A percentile compares a stretch with the other conserved stretches of the same genome.
phyloP scores from a whole-genome alignment of 2,888 invertebrate genomes.

The Orthonevra nobilis region DNA sequence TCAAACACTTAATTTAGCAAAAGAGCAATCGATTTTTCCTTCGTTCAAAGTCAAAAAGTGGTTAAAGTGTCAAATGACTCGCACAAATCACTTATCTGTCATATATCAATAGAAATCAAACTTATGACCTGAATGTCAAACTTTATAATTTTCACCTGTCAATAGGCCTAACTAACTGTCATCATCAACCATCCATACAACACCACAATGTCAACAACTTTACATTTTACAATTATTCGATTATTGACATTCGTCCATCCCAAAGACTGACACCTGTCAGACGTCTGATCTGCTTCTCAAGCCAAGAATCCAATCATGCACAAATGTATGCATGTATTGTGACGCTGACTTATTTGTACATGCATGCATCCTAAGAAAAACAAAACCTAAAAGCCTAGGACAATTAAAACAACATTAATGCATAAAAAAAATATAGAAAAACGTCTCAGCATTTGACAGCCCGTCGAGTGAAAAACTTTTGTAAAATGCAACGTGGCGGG shows the following conservation, averaged over 20 bases:
- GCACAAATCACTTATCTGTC: no score
- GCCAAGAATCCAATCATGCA: background rate
- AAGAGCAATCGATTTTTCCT: no score
- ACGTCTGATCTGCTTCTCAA: constrained; percentile 45
- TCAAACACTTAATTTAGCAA: no score
- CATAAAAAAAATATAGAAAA: constrained; percentile 16
- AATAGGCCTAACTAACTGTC: constrained; percentile 2
- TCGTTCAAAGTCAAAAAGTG: no score
- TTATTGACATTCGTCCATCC: constrained; percentile 38
- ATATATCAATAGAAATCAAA: background rate
- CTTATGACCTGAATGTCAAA: constrained; percentile 12
- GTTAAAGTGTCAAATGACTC: no score
- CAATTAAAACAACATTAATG: constrained; percentile 50
- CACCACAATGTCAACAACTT: constrained; percentile 18
- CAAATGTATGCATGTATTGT: constrained; percentile 20
- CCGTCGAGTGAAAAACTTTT: constrained; percentile 31
- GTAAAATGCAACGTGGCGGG: constrained; percentile 50
- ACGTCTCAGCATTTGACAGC: constrained; percentile 32
- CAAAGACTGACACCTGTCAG: constrained; percentile 25
- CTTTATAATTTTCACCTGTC: constrained; percentile 2
- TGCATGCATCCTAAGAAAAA: background rate
- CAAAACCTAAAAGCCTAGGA: constrained; percentile 24
- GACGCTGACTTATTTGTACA: no score
- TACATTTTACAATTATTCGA: constrained; percentile 13
- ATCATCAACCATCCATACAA: background rate